Evolutionary conservation across 2,113 vertebrate genomes (phyloP).

Genomic region (Oncorhynchus clarkii): DNA sequence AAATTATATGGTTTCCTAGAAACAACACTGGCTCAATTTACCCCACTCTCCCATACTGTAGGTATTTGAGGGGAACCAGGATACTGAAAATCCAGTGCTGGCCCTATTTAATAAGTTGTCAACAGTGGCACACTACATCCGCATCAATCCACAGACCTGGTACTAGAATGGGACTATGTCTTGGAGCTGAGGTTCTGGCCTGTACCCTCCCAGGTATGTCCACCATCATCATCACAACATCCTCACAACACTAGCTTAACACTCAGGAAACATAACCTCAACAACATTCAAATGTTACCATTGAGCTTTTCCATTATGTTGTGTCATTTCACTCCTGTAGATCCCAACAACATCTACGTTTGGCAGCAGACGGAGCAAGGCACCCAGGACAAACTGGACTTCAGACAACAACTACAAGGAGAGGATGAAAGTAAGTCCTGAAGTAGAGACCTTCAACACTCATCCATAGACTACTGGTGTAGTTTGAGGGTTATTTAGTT

Average conservation of each 20-base stretch:
- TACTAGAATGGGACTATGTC: slow-evolving; percentile 87
- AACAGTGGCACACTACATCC: slow-evolving; percentile 82
- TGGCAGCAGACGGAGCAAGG: slow-evolving; percentile 74
- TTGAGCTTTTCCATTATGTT: not conserved
- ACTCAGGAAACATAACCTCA: not conserved
- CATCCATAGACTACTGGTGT: too few relatives aligned
- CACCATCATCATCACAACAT: not conserved
- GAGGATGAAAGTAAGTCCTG: slow-evolving; percentile 85
- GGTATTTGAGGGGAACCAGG: slow-evolving; percentile 87
- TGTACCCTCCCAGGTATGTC: slow-evolving; percentile 79
- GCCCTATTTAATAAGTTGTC: slow-evolving; percentile 79
- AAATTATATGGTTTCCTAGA: too few relatives aligned
- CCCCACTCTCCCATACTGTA: slow-evolving; percentile 40
- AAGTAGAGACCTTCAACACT: too few relatives aligned
- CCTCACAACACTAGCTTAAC: not conserved
- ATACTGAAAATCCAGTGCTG: slow-evolving; percentile 84
- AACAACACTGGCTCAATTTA: too few relatives aligned
- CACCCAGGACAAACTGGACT: slow-evolving; percentile 82
- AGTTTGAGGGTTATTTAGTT: too few relatives aligned
- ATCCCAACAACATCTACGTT: slow-evolving; percentile 76
- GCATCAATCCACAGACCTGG: slow-evolving; percentile 89
- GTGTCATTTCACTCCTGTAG: slow-evolving; percentile 54
- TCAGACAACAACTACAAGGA: slow-evolving; percentile 91
- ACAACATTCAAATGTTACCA: not conserved
- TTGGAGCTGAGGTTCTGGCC: slow-evolving; percentile 90